phyloP scores from a whole-genome alignment of 2,888 invertebrate species.

The Hymenopus coronatus region DNA sequence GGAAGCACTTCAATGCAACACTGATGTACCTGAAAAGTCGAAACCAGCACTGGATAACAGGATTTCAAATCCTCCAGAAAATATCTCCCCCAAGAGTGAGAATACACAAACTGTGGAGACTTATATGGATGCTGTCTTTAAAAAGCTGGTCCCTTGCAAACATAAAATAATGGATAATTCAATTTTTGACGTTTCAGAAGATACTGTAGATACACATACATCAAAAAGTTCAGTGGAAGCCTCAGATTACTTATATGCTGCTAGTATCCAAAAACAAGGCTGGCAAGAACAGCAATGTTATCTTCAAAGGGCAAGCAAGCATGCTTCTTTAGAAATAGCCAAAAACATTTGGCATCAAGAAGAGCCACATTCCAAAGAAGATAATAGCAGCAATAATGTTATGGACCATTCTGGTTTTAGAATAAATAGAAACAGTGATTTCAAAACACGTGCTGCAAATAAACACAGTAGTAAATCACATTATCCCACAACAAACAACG shows the following conservation, averaged over 20 bases:
- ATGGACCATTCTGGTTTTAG: no score
- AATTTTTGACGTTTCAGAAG: background rate
- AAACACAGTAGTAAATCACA: no score
- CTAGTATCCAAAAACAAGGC: background rate
- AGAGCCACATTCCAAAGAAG: no score
- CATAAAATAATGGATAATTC: background rate
- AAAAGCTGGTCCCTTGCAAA: background rate
- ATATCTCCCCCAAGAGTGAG: background rate
- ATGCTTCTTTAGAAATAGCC: background rate
- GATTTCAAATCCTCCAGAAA: background rate
- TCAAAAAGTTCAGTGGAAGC: no score
- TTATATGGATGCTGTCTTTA: background rate
- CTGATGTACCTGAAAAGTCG: background rate
- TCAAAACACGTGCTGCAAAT: no score
- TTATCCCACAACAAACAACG: background rate
- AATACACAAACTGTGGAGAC: background rate
- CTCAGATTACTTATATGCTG: no score
- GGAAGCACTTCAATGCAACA: background rate
- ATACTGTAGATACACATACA: no score
- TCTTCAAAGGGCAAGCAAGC: background rate
- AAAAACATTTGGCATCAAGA: background rate
- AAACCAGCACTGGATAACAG: background rate
- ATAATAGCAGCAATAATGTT: no score
- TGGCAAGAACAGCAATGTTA: background rate
- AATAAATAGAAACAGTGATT: no score